Evolutionary conservation across 2,888 invertebrate species (phyloP).

Genomic region (Heliconius aoede): DNA sequence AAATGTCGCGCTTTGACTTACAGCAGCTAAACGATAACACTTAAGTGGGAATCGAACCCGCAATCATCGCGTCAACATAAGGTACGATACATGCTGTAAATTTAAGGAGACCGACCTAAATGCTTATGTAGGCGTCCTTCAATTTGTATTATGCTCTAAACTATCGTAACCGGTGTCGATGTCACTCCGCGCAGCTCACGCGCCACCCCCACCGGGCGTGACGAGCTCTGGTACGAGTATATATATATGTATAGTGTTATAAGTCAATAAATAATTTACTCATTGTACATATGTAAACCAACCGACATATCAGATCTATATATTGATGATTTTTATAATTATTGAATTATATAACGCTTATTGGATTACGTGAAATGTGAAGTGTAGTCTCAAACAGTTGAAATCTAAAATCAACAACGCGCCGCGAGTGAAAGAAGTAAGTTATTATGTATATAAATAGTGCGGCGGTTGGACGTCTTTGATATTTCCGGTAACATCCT

Average conservation of each 20-base stretch:
- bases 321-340: too few species aligned
- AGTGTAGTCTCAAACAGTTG: not conserved
- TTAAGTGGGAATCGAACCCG: not conserved
- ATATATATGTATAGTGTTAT: not conserved
- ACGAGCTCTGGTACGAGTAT: not conserved
- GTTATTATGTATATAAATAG: not conserved
- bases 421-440: not conserved
- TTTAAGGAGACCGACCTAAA: not conserved
- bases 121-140: conserved; percentile 15
- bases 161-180: not conserved
- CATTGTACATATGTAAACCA: not conserved
- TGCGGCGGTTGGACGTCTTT: conserved; percentile 21
- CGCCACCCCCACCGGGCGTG: not conserved
- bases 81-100: not conserved
- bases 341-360: too few species aligned
- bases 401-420: not conserved
- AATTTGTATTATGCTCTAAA: conserved; percentile 18
- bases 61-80: not conserved
- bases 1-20: too few species aligned
- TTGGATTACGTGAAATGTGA: not conserved
- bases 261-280: not conserved
- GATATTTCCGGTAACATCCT: conserved; percentile 35
- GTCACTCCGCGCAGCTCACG: not conserved
- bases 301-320: too few species aligned
- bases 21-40: too few species aligned